These are phyloP conservation scores for Xenopus tropicalis DNA, from an alignment of 2,113 vertebrate species.

Conservation along the genomic window UCB_Xtro_10.0 CM004443.2:92473501-92474000, in stretches of 20 bases:
- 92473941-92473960: background rate
- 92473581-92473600: background rate
- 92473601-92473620: background rate
- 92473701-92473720: slow-evolving; percentile 41
- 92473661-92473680: slow-evolving; percentile 23
- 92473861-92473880: slow-evolving; percentile 16
- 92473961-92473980: too few species aligned
- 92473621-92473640: slow-evolving; percentile 1
- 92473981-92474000: too few species aligned
- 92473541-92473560: too few species aligned
- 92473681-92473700: slow-evolving; percentile 9
- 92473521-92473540: too few species aligned
- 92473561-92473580: too few species aligned
- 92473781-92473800: slow-evolving; percentile 26
- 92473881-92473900: slow-evolving; percentile 12
- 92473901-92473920: slow-evolving; percentile 15
- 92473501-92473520: too few species aligned
- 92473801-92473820: slow-evolving; percentile 7
- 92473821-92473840: slow-evolving; percentile 37
- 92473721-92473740: slow-evolving; percentile 41
- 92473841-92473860: slow-evolving; percentile 41
- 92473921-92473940: slow-evolving; percentile 9
- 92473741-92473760: slow-evolving; percentile 36
- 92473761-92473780: slow-evolving; percentile 35
- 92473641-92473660: slow-evolving; percentile 6